Evolutionary conservation across 2,797 vertebrate species (phyloP).

Genomic region (Ciconia nigra): DNA sequence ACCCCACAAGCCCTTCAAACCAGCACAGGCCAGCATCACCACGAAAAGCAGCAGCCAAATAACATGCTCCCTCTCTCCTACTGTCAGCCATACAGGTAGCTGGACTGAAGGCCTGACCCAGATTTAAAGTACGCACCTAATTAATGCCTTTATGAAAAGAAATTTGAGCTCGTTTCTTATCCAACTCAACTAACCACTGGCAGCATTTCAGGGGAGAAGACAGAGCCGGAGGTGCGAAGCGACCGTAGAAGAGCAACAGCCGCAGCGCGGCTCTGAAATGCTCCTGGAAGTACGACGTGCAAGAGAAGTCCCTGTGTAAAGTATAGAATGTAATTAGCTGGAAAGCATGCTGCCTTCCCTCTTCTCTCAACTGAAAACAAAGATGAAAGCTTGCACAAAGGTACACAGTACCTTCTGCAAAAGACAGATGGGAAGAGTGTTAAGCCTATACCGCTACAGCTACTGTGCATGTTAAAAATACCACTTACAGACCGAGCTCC

Average conservation of each 20-base stretch:
- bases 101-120: background rate
- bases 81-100: background rate
- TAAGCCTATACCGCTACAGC: background rate
- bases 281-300: background rate
- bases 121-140: background rate
- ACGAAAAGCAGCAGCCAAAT: background rate
- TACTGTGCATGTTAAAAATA: background rate
- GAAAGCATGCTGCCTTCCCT: background rate
- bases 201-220: background rate
- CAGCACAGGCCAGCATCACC: background rate
- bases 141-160: background rate
- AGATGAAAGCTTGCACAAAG: background rate
- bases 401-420: background rate
- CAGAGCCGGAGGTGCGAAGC: background rate
- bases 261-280: rapidly evolving
- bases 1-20: background rate
- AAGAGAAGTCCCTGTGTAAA: background rate
- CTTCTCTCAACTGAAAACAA: background rate
- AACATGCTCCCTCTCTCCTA: background rate
- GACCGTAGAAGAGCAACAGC: rapidly evolving
- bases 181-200: background rate
- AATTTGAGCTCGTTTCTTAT: background rate
- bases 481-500: background rate
- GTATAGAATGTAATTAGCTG: background rate
- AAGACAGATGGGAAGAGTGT: background rate